Conservation (phyloP, 2,888 invertebrate genomes). For the Phymatocera aterrima region DNA sequence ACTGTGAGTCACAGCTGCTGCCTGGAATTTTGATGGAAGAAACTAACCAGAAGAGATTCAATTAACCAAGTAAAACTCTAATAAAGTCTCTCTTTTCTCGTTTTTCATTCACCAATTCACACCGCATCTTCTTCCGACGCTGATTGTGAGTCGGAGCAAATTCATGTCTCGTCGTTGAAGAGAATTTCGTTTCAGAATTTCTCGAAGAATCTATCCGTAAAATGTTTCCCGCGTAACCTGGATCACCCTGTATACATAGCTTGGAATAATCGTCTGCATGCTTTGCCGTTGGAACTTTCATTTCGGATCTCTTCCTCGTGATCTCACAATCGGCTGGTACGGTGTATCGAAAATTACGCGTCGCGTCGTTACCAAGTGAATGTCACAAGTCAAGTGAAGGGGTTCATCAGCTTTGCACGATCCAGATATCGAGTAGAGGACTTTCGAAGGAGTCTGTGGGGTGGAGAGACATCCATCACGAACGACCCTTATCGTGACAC, state of each 20-base stretch:
- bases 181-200: no score
- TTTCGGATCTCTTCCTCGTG: background rate
- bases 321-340: background rate
- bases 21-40: background rate
- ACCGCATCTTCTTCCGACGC: background rate
- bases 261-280: no score
- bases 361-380: slow-evolving; percentile 10
- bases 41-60: background rate
- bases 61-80: background rate
- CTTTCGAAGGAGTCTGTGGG: slow-evolving; percentile 5
- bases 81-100: background rate
- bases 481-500: slow-evolving; percentile 4
- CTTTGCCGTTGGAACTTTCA: background rate
- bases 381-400: background rate
- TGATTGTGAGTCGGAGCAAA: no score
- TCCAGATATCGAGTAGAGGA: background rate
- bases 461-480: slow-evolving; percentile 19
- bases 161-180: no score
- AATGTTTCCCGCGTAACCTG: no score
- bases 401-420: background rate
- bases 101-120: background rate
- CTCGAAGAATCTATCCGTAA: no score
- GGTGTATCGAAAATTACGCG: background rate
- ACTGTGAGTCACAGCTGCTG: background rate
- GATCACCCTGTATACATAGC: no score